phyloP scores from a whole-genome alignment of 2,113 vertebrate genomes.

The Ochotona princeps region DNA sequence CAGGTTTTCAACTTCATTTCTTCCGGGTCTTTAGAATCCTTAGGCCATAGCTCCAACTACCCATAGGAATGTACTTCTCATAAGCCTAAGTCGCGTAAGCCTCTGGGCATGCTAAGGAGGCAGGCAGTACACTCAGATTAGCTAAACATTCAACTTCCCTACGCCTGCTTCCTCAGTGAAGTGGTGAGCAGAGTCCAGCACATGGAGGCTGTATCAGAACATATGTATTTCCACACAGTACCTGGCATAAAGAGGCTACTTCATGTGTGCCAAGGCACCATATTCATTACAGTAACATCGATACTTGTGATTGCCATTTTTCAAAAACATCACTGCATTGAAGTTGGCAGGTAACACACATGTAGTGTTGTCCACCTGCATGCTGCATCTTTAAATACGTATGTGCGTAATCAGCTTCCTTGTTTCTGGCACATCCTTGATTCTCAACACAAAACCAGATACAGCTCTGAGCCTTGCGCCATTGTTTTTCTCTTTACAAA shows the following conservation, averaged over 20 bases:
- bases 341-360: neutral
- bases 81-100: neutral
- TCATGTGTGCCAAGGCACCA: neutral
- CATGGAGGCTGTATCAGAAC: rapidly evolving
- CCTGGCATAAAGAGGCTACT: neutral
- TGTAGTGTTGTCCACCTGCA: neutral
- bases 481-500: neutral
- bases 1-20: neutral
- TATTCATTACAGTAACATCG: neutral
- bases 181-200: too few relatives aligned
- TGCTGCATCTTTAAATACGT: neutral
- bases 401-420: neutral
- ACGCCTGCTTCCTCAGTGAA: neutral
- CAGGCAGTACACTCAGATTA: rapidly evolving
- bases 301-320: neutral
- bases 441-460: neutral
- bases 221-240: neutral
- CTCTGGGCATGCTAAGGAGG: rapidly evolving
- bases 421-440: too few relatives aligned
- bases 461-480: neutral
- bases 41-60: neutral
- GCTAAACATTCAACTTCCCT: neutral
- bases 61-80: neutral
- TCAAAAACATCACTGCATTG: neutral
- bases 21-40: neutral